These are phyloP conservation scores for Mastomys coucha DNA, from an alignment of 2,113 vertebrate genomes.

Conservation along the genomic window DNA sequence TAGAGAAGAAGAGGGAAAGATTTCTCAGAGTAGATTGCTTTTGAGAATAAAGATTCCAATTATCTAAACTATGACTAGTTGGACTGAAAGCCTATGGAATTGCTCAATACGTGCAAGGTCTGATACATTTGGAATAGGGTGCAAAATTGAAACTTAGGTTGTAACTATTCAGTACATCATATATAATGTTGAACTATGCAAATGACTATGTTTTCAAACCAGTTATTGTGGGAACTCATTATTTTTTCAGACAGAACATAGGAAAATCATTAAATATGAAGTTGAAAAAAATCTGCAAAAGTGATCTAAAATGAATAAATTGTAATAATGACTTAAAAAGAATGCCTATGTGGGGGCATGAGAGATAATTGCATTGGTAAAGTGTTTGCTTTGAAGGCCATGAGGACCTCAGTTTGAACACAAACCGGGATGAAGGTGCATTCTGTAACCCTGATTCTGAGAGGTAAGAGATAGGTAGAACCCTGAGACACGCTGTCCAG, in stretches of 20 bases:
- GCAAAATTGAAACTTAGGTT: not conserved
- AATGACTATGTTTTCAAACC: not conserved
- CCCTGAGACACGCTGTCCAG: not conserved
- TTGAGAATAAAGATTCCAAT: conserved; percentile 20
- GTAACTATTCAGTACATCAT: not conserved
- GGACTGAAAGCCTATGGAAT: not conserved
- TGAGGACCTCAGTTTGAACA: too few relatives aligned
- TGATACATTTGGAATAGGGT: not conserved
- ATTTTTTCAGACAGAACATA: not conserved
- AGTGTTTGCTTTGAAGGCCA: not conserved
- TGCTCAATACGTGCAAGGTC: not conserved
- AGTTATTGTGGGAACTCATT: not conserved
- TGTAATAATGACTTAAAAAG: not conserved
- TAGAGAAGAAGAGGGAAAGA: not conserved
- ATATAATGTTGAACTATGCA: not conserved
- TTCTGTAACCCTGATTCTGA: not conserved
- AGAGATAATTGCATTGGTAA: too few relatives aligned
- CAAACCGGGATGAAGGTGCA: too few relatives aligned
- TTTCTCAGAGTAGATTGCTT: not conserved
- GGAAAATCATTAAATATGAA: not conserved
- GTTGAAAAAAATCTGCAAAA: not conserved
- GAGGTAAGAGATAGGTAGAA: not conserved
- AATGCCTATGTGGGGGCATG: not conserved
- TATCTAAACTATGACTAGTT: not conserved
- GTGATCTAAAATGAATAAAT: not conserved